Percentiles rank a stretch among this genome's conserved stretches.
Conservation (phyloP, 2,797 vertebrate genomes). For the Siniperca scherzeri region DNA sequence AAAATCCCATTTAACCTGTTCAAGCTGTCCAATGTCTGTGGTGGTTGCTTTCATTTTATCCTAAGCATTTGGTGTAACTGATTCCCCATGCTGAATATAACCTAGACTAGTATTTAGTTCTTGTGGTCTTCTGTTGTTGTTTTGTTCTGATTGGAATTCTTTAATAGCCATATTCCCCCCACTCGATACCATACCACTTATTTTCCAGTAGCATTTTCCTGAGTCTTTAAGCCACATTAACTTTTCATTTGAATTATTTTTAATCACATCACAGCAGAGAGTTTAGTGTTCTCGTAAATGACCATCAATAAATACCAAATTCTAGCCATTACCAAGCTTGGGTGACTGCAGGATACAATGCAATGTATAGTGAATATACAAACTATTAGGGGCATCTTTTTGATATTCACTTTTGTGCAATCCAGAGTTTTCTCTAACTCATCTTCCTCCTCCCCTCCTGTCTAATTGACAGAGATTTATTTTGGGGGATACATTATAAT, state of each 20-base stretch:
- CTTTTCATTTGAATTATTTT: slow-evolving; percentile 2
- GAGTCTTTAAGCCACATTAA: not conserved
- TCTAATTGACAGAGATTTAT: not conserved
- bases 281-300: not conserved
- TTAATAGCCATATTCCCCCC: not conserved
- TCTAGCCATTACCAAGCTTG: not conserved
- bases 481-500: not conserved
- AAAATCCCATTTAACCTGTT: slow-evolving; percentile 11
- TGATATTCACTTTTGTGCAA: not conserved
- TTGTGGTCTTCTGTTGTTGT: not conserved
- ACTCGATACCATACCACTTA: not conserved
- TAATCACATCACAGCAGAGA: not conserved
- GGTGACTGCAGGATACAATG: not conserved
- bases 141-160: not conserved
- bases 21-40: slow-evolving; percentile 5
- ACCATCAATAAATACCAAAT: not conserved
- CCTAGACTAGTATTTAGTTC: not conserved
- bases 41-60: not conserved
- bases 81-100: not conserved
- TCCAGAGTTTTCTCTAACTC: not conserved
- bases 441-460: not conserved
- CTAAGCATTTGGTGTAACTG: not conserved
- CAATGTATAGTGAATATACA: not conserved
- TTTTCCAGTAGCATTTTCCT: no score
- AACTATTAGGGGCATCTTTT: not conserved